A percentile compares a stretch with the other conserved stretches of the same genome.
These are phyloP conservation scores for Ostrea denselamellosa DNA, from an alignment of 1,140 invertebrate species.

Conservation along the genomic window DNA sequence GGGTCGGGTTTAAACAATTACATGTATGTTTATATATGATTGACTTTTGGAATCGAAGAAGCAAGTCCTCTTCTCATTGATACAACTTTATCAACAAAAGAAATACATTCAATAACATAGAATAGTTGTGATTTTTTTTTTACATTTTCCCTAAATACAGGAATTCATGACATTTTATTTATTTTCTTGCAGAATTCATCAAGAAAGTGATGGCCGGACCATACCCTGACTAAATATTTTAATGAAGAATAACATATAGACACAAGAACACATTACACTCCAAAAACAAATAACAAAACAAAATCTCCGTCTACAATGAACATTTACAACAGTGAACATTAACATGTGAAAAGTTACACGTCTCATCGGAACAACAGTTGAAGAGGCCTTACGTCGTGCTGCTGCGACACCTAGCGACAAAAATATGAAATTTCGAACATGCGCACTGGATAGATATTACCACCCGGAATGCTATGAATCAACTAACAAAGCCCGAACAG, in stretches of 20 bases:
- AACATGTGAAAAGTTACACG: conserved; percentile 40
- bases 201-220: conserved; percentile 76
- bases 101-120: no score
- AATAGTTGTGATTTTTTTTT: no score
- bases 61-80: no score
- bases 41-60: no score
- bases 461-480: conserved; percentile 34
- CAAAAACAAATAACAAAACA: conserved; percentile 42
- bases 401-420: conserved; percentile 36
- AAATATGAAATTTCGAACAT: conserved; percentile 4
- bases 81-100: no score
- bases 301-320: conserved; percentile 45
- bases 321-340: conserved; percentile 38
- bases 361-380: conserved; percentile 34
- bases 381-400: conserved; percentile 57
- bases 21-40: no score
- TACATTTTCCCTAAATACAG: no score
- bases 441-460: background rate
- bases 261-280: conserved; percentile 41
- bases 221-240: conserved; percentile 63
- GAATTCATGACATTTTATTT: background rate
- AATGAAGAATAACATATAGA: background rate
- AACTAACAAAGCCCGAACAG: conserved; percentile 40
- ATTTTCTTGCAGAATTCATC: conserved; percentile 74
- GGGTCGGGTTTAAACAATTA: no score